Evolutionary conservation across 2,888 invertebrate genomes (phyloP).

Genomic region (Pristionchus maxplancki): DNA sequence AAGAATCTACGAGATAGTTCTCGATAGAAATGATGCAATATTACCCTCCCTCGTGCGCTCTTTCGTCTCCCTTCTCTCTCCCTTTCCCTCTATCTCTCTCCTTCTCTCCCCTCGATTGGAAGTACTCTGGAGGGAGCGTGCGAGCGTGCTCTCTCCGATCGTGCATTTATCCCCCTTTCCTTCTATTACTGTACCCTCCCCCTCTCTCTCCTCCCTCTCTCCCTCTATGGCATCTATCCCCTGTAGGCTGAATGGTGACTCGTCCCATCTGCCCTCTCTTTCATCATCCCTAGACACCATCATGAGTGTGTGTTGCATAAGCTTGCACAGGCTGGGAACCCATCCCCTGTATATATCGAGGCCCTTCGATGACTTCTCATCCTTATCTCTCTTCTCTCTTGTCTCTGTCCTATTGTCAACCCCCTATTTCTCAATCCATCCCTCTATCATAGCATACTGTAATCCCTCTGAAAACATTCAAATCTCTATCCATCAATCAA

Average conservation of each 20-base stretch:
- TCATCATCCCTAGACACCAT: slow-evolving; percentile 9
- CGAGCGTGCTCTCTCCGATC: neutral
- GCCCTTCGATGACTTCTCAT: neutral
- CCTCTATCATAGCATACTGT: neutral
- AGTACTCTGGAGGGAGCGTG: slow-evolving; percentile 40
- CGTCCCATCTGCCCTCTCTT: slow-evolving; percentile 2
- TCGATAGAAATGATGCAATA: slow-evolving; percentile 42
- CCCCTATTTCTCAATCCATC: slow-evolving; percentile 16
- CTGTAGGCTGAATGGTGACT: slow-evolving; percentile 26
- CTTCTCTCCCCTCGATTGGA: slow-evolving; percentile 3
- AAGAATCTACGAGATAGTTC: neutral
- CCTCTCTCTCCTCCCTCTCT: neutral
- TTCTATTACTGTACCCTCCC: neutral
- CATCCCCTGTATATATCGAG: slow-evolving; percentile 36
- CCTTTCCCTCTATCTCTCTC: neutral
- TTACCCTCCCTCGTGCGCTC: slow-evolving; percentile 12
- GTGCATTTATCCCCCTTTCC: neutral
- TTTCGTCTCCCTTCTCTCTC: neutral
- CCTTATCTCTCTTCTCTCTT: neutral
- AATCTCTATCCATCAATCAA: neutral
- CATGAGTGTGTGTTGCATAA: slow-evolving; percentile 26
- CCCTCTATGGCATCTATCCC: neutral
- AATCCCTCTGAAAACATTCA: neutral
- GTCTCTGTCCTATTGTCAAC: slow-evolving; percentile 29
- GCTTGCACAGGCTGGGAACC: slow-evolving; percentile 32